These are phyloP conservation scores for Protodeltote pygarga DNA, from an alignment of 2,888 invertebrate genomes.

Conservation along the genomic window DNA sequence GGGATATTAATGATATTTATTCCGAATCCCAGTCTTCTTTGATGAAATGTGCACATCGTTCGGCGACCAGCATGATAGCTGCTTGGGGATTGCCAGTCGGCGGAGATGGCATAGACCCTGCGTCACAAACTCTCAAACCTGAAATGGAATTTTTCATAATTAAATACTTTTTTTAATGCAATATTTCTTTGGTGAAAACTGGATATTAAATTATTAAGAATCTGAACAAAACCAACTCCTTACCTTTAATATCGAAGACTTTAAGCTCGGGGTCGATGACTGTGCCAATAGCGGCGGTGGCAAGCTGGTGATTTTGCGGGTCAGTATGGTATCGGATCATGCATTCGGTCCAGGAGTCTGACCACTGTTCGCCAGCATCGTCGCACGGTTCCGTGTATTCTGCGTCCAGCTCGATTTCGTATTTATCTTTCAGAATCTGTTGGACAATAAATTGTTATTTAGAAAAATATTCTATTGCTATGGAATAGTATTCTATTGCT, in stretches of 20 bases:
- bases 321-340: constrained; percentile 90
- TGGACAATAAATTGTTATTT: neutral
- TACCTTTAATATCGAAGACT: constrained; percentile 84
- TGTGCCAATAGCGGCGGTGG: constrained; percentile 92
- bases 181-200: constrained; percentile 1
- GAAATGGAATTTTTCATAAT: no score
- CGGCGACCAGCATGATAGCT: constrained; percentile 86
- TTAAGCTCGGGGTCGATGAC: constrained; percentile 87
- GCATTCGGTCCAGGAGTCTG: constrained; percentile 91
- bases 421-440: constrained; percentile 74
- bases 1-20: neutral
- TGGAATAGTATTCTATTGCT: no score
- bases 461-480: neutral
- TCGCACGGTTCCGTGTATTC: constrained; percentile 73
- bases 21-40: constrained; percentile 28
- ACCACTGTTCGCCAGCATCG: constrained; percentile 65
- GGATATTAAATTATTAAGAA: neutral
- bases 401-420: constrained; percentile 74
- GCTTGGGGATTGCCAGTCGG: constrained; percentile 84
- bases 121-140: constrained; percentile 84
- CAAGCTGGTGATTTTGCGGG: constrained; percentile 93
- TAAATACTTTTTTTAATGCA: no score
- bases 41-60: constrained; percentile 78
- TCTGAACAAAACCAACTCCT: constrained; percentile 31
- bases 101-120: constrained; percentile 84